Conservation (phyloP, 2,113 vertebrate species). For the Toxostoma redivivum region DNA sequence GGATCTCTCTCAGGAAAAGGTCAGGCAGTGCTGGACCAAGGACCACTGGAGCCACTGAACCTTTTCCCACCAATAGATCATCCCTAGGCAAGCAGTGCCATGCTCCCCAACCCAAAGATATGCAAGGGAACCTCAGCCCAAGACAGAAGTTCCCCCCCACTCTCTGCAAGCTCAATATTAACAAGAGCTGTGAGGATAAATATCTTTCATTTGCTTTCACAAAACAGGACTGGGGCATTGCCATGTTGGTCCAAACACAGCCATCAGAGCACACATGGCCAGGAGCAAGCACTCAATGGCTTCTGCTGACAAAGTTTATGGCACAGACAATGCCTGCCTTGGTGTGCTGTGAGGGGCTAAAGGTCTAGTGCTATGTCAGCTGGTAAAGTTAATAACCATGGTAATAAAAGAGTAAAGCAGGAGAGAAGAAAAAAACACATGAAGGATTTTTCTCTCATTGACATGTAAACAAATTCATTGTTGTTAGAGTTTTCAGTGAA, state of each 20-base stretch:
- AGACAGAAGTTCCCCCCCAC: neutral
- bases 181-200: neutral
- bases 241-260: neutral
- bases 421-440: neutral
- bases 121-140: neutral
- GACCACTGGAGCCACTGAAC: neutral
- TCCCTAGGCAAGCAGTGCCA: neutral
- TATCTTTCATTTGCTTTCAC: neutral
- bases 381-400: neutral
- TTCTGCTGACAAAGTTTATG: neutral
- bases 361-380: neutral
- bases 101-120: neutral
- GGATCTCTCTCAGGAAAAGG: neutral
- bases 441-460: neutral
- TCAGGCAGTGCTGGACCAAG: neutral
- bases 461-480: slow-evolving; percentile 28
- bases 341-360: neutral
- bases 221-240: neutral
- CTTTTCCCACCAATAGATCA: neutral
- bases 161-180: neutral
- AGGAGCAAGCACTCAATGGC: neutral
- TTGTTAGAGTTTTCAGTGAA: neutral
- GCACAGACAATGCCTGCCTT: neutral
- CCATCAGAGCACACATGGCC: rapidly evolving
- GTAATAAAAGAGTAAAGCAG: neutral